phyloP scores from a whole-genome alignment of 1,140 invertebrate species.

The Drosophila pectinifera region DNA sequence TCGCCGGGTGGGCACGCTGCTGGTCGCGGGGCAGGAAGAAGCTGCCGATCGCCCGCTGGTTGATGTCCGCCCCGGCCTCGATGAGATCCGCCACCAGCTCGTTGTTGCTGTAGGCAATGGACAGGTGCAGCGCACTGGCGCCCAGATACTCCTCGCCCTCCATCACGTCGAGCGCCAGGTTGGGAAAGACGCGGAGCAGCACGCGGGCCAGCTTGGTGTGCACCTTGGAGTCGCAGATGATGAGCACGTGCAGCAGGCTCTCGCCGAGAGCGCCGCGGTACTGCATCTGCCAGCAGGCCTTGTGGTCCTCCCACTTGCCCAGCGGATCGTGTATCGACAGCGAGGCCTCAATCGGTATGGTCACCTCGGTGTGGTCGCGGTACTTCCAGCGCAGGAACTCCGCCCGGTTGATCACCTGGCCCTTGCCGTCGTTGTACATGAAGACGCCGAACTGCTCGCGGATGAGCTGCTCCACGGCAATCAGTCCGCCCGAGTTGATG shows the following conservation, averaged over 20 bases:
- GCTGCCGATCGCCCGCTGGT: constrained; percentile 96
- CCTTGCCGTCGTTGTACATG: constrained; percentile 95
- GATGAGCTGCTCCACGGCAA: constrained; percentile 94
- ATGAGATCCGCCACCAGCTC: constrained; percentile 97
- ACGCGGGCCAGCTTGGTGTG: constrained; percentile 91
- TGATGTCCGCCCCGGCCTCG: constrained; percentile 95
- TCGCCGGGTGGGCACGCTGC: constrained; percentile 90
- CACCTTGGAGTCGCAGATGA: constrained; percentile 96
- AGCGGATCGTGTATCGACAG: constrained; percentile 92
- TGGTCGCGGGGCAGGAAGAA: constrained; percentile 97
- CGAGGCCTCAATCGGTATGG: constrained; percentile 92
- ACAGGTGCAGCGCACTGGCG: constrained; percentile 96
- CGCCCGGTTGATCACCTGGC: constrained; percentile 93
- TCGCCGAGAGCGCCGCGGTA: constrained; percentile 97
- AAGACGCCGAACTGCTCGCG: constrained; percentile 94
- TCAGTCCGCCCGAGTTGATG: constrained; percentile 92
- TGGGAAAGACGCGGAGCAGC: constrained; percentile 95
- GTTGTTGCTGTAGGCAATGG: constrained; percentile 98
- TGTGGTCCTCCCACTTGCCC: constrained; percentile 94
- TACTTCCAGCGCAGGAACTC: constrained; percentile 98
- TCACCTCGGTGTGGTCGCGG: constrained; percentile 92
- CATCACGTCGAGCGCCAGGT: constrained; percentile 96
- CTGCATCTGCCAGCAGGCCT: constrained; percentile 98
- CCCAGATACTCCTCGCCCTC: constrained; percentile 99
- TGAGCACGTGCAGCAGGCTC: constrained; percentile 96